Evolutionary conservation across 2,888 invertebrate genomes (phyloP), one percentile per base, ranked within the genome.

Genomic region (Eumerus sabulonum): DNA sequence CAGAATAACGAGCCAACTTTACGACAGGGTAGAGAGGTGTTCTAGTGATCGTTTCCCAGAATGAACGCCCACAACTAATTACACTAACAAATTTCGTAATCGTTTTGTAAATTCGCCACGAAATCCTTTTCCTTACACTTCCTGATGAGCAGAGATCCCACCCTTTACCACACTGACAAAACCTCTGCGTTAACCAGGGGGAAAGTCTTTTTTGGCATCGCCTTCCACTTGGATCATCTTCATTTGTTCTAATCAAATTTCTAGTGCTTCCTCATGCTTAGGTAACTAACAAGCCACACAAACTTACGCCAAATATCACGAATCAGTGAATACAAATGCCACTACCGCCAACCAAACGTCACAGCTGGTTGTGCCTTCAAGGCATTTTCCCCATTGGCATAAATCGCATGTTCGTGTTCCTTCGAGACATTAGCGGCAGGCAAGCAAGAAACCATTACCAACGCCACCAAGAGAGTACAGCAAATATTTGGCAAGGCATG

Each of bases 231-330:
- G n/a, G 63, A 74, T 79, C 64, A 60, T 79, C 74, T 64, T 79
- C 68, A 79, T 64, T 79, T 72, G 79, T 79, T 79, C 59, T 79
- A 74, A 79, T 79, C 79, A 74, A 74, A 74, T 79, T 68, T 70
- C 53, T 36, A 48, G 50, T 62, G 38, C 42, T 44, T 66, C 54
- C 13, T 44, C 45, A 56, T 36, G 57, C 45, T 47, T 60, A 17
- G 74, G 64, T 70, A 74, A 79, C 74, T 70, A 70, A 79, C 74
- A 79, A 66, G 79, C 74, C 79, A 70, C 79, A 56, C 60, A 64
- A 79, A 70, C 74, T 79, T 45, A 54, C 60, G 79, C 79, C 79
- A 79, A 79, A 74, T 79, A 68, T 74, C 79, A 74, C 64, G 44
- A 79, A 74, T 62, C 36, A 36, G 45, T 27, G 40, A 59, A 66